Evolutionary conservation across 2,888 invertebrate species (phyloP), one percentile per base, ranked within the genome.

Genomic region (Anthophora plumipes): DNA sequence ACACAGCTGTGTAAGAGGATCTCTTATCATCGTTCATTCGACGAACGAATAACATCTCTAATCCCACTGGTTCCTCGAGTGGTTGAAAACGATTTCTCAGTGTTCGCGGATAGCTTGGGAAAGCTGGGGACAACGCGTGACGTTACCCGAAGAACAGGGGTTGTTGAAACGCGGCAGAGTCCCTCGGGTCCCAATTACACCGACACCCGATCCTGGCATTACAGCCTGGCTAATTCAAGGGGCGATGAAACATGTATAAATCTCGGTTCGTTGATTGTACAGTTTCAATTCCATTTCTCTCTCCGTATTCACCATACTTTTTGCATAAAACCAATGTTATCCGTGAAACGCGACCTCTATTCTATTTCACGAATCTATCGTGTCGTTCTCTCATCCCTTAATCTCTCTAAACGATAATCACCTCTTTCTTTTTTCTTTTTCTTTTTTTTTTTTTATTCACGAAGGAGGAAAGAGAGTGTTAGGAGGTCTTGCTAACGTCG

Each of bases 111-210:
- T 69, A 82, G 79, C 85, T 84, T 82, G 77, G 86, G 88, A 87
- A 85, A 85, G 68, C 73, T 61, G 66, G 78, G 79, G 82, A 85
- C 81, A 75, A 31, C 31, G 78, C 77, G 75, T 70, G 87, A 84
- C 64, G 74, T 73, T 74, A 84, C 76, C 63, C 68, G 74, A 73
- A 77, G 66, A 31, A n/a, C n/a, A n/a, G 64, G 85, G 85, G 84
- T 31, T 31, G 89, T 84, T 82, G 90, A 88, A 89, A 72, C 85
- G 87, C 84, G 85, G 86, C 85, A 82, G 87, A 90, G 90, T 93
- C 93, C 93, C 93, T 89, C 85, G 93, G 91, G 93, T 92, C 93
- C 93, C 93, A 93, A 93, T 93, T 93, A 93, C 92, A 91, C 89
- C 91, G 93, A 93, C 93, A 93, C 92, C 90, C 92, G 93, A 93